Evolutionary conservation across 2,888 invertebrate genomes (phyloP).

Genomic region (Terebella lapidaria): DNA sequence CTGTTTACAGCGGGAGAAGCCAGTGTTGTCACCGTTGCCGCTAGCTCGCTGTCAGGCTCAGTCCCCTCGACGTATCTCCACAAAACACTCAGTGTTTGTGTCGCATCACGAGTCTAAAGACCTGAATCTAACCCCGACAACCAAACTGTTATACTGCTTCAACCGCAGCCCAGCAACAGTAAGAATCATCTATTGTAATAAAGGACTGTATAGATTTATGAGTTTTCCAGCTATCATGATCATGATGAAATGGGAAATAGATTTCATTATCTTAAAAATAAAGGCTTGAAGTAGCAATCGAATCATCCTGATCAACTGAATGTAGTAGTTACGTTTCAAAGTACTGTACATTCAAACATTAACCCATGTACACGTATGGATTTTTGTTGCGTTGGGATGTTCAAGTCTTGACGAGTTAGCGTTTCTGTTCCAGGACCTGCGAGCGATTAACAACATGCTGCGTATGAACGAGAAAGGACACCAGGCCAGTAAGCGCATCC

Average conservation of each 20-base stretch:
- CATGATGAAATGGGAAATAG: no score
- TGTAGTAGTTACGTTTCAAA: no score
- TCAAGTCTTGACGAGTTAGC: no score
- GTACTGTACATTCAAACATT: no score
- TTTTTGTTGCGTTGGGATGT: no score
- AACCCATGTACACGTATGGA: no score
- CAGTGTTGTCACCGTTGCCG: constrained; percentile 71
- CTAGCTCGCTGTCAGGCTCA: constrained; percentile 59
- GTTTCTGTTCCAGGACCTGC: constrained; percentile 15
- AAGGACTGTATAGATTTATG: no score
- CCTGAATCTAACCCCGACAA: constrained; percentile 49
- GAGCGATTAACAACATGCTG: constrained; percentile 20
- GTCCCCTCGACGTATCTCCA: constrained; percentile 62
- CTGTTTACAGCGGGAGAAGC: constrained; percentile 37
- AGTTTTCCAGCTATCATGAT: no score
- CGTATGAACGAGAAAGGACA: constrained; percentile 9
- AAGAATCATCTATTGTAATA: no score
- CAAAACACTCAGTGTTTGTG: constrained; percentile 34
- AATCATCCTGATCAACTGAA: no score
- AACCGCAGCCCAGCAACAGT: constrained; percentile 84
- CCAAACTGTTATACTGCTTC: constrained; percentile 68
- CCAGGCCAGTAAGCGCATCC: constrained; percentile 3
- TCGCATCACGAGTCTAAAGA: constrained; percentile 38
- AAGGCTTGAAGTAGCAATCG: no score
- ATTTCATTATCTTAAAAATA: no score